Conservation (phyloP, 2,113 vertebrate species). For the Myiopsitta monachus region DNA sequence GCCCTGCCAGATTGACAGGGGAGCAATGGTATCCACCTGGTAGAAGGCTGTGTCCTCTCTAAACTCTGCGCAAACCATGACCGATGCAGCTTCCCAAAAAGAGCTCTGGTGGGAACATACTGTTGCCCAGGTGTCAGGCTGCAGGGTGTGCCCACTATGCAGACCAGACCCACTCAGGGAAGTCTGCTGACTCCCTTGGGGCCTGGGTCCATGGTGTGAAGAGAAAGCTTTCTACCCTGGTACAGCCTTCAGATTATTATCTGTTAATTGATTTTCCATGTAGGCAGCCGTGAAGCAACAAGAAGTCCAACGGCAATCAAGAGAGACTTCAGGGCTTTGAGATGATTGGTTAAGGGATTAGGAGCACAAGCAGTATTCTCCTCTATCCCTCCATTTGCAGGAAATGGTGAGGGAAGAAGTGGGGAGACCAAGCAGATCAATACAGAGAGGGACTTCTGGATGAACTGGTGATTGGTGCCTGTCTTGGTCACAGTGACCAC, state of each 20-base stretch:
- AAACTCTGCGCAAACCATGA: rapidly evolving
- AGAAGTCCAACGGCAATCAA: not conserved
- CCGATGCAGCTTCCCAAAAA: not conserved
- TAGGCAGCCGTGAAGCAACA: not conserved
- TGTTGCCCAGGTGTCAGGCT: not conserved
- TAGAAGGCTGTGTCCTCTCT: not conserved
- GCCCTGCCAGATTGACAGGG: rapidly evolving
- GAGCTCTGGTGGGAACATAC: not conserved
- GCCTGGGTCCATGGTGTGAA: not conserved
- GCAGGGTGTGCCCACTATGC: not conserved
- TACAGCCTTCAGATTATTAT: not conserved
- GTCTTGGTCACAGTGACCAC: not conserved
- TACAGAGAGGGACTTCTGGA: not conserved
- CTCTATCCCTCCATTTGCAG: not conserved
- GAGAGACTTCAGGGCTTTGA: not conserved
- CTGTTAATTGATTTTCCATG: not conserved
- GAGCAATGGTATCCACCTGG: not conserved
- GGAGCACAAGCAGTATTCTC: not conserved
- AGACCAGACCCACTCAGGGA: not conserved
- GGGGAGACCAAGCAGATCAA: not conserved
- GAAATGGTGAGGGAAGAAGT: not conserved
- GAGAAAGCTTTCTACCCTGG: not conserved
- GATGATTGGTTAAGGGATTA: not conserved
- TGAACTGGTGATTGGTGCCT: not conserved
- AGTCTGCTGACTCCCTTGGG: not conserved